Evolutionary conservation across 2,797 vertebrate species (phyloP).

Genomic region (Alosa sapidissima): DNA sequence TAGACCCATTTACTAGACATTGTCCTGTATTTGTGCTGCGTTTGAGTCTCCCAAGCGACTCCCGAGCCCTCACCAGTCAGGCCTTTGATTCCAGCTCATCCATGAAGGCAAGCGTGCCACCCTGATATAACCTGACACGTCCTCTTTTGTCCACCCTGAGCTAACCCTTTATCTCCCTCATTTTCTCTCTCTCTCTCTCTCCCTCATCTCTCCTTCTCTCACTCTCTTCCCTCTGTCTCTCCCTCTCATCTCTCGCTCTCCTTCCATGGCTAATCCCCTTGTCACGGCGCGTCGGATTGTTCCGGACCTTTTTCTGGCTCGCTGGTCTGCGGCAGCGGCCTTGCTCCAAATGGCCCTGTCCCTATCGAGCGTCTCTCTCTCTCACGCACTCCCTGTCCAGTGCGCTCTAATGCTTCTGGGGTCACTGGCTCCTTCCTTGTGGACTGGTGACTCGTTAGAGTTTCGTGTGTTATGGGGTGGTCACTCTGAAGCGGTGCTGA

Average conservation of each 20-base stretch:
- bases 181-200: background rate
- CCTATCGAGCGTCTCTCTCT: background rate
- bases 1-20: background rate
- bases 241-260: background rate
- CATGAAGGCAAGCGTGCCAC: background rate
- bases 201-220: background rate
- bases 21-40: background rate
- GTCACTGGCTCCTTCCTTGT: background rate
- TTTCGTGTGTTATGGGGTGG: background rate
- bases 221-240: background rate
- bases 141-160: background rate
- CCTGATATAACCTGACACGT: constrained; percentile 11
- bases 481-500: background rate
- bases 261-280: background rate
- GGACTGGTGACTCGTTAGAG: background rate
- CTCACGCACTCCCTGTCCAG: background rate
- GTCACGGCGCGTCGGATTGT: background rate
- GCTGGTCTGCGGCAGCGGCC: background rate
- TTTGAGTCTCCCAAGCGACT: background rate
- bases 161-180: background rate
- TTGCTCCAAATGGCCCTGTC: background rate
- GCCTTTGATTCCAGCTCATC: background rate
- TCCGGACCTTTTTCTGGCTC: constrained; percentile 6
- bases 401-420: background rate
- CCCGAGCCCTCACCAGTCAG: background rate